These are phyloP conservation scores for Sebastes aleutianus DNA, from an alignment of 2,797 vertebrate genomes.

Conservation along the genomic window DNA sequence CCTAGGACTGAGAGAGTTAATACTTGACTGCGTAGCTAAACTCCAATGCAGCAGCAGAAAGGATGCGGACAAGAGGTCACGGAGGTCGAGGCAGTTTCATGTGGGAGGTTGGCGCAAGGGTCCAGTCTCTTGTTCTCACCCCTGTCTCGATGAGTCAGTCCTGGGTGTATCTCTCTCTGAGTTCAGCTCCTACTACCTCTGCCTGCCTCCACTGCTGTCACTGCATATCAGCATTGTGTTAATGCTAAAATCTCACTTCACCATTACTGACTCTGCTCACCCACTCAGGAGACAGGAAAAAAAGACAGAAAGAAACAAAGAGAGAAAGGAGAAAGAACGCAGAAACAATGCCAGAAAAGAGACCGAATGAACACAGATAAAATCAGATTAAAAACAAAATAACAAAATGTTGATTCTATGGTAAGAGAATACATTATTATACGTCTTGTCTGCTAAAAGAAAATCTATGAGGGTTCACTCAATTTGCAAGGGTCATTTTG, in stretches of 20 bases:
- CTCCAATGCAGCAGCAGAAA: background rate
- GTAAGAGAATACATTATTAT: background rate
- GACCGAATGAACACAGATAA: background rate
- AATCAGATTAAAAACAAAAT: background rate
- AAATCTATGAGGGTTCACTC: background rate
- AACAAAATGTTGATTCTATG: background rate
- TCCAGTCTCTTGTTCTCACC: constrained; percentile 13
- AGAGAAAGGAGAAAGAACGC: background rate
- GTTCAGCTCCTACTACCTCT: constrained; percentile 26
- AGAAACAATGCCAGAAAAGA: background rate
- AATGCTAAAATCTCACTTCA: constrained; percentile 35
- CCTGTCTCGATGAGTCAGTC: constrained; percentile 49
- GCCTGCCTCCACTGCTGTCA: constrained; percentile 61
- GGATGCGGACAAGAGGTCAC: constrained; percentile 22
- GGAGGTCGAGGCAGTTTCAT: constrained; percentile 8
- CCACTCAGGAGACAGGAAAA: constrained; percentile 5
- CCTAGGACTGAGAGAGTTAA: background rate
- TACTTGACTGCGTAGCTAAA: background rate
- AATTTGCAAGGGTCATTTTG: background rate
- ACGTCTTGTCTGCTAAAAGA: background rate
- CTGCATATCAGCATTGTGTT: constrained; percentile 50
- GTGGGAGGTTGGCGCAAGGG: constrained; percentile 4
- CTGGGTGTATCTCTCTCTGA: constrained; percentile 14
- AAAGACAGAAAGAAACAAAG: background rate
- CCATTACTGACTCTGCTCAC: constrained; percentile 22